A percentile compares a stretch with the other conserved stretches of the same genome.
These are phyloP conservation scores for Scaptomyza pallida DNA, from an alignment of 1,140 invertebrate genomes.

Conservation along the genomic window DNA sequence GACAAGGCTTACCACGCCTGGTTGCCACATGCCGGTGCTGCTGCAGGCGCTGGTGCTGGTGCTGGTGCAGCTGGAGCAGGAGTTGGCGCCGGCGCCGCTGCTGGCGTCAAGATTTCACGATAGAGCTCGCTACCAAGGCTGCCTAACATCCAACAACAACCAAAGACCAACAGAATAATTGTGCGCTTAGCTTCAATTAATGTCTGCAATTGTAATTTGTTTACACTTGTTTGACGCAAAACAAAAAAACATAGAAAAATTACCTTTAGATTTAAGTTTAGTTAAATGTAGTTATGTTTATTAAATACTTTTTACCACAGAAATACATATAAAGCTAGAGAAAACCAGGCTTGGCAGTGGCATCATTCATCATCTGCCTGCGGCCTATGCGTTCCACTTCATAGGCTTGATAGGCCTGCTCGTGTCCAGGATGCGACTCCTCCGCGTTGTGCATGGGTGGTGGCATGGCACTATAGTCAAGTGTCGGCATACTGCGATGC, in stretches of 20 bases:
- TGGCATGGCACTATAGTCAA: conserved; percentile 47
- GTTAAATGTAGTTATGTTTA: conserved; percentile 61
- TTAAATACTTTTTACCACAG: conserved; percentile 48
- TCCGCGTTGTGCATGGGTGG: conserved; percentile 31
- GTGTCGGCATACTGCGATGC: conserved; percentile 77
- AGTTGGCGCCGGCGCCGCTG: conserved; percentile 6
- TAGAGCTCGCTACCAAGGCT: conserved; percentile 30
- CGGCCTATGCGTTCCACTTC: conserved; percentile 49
- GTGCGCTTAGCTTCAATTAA: conserved; percentile 63
- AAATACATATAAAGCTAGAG: conserved; percentile 61
- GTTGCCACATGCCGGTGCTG: conserved; percentile 61
- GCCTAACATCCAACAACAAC: conserved; percentile 44
- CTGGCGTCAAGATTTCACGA: conserved; percentile 52
- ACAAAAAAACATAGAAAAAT: too few species aligned
- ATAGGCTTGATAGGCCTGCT: conserved; percentile 56
- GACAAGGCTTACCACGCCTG: conserved; percentile 86
- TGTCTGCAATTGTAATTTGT: too few species aligned
- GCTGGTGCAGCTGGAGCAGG: conserved; percentile 22
- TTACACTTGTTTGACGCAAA: not conserved
- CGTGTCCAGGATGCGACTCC: conserved; percentile 21
- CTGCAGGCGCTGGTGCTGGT: not conserved
- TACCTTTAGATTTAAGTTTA: conserved; percentile 54
- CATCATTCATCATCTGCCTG: conserved; percentile 27
- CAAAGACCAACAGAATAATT: conserved; percentile 59
- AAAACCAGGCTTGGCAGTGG: conserved; percentile 41